Percentiles rank a stretch among this genome's conserved stretches.
Evolutionary conservation across 2,797 vertebrate species (phyloP).

Genomic region (Pseudocheirus occidentalis): DNA sequence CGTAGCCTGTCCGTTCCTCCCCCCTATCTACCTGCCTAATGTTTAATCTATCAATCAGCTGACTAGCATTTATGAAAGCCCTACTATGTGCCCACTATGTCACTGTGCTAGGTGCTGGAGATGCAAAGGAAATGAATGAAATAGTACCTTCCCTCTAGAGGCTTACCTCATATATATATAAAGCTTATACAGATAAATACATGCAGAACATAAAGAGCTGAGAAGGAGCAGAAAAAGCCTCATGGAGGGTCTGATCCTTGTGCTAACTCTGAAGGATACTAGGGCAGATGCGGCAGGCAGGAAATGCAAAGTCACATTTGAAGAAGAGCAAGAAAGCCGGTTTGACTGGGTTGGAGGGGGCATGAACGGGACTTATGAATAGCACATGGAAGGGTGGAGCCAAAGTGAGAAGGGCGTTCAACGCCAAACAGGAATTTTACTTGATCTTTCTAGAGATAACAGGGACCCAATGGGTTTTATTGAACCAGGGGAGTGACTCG

Average conservation of each 20-base stretch:
- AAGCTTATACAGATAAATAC: neutral
- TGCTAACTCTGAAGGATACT: neutral
- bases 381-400: neutral
- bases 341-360: neutral
- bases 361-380: neutral
- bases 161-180: neutral
- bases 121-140: neutral
- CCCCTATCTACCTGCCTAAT: neutral
- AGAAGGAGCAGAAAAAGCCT: neutral
- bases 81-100: neutral
- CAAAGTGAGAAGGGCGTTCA: neutral
- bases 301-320: neutral
- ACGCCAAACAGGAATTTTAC: neutral
- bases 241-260: neutral
- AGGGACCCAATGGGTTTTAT: neutral
- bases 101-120: neutral
- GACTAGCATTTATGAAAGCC: neutral
- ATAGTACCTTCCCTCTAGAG: neutral
- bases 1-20: neutral
- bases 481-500: neutral
- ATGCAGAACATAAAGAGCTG: neutral
- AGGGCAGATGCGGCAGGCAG: neutral
- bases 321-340: neutral
- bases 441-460: neutral
- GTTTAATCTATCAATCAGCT: neutral